phyloP scores from a whole-genome alignment of 1,140 invertebrate genomes.

The Halesus radiatus region DNA sequence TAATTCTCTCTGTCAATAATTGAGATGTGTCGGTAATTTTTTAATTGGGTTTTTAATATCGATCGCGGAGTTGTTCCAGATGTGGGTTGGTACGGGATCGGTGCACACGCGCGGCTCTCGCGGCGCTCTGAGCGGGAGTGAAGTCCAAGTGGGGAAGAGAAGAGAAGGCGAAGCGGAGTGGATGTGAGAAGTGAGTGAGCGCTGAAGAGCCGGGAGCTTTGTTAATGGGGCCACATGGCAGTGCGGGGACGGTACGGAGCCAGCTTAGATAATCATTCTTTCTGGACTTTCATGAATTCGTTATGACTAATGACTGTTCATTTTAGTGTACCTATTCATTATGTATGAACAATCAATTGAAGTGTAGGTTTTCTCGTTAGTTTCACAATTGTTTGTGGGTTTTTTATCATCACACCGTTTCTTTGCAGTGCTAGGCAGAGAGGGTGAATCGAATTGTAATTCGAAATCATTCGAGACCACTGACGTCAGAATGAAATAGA shows the following conservation, averaged over 20 bases:
- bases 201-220: neutral
- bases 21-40: neutral
- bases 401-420: neutral
- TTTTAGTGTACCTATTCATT: no score
- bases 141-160: neutral
- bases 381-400: neutral
- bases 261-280: no score
- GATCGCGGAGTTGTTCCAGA: slow-evolving; percentile 25
- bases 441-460: neutral
- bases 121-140: slow-evolving; percentile 31
- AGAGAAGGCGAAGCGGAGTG: neutral
- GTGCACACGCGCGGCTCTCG: slow-evolving; percentile 11
- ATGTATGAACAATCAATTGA: no score
- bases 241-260: neutral
- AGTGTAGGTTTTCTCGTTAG: neutral
- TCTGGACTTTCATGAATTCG: no score
- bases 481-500: no score
- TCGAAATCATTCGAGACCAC: no score
- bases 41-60: slow-evolving; percentile 9
- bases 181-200: neutral
- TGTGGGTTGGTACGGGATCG: neutral
- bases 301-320: no score
- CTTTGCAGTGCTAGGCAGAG: neutral
- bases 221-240: slow-evolving; percentile 10
- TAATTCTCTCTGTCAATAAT: neutral